Evolutionary conservation across 2,797 vertebrate species (phyloP).

Genomic region (Phyllotis vaccarum): DNA sequence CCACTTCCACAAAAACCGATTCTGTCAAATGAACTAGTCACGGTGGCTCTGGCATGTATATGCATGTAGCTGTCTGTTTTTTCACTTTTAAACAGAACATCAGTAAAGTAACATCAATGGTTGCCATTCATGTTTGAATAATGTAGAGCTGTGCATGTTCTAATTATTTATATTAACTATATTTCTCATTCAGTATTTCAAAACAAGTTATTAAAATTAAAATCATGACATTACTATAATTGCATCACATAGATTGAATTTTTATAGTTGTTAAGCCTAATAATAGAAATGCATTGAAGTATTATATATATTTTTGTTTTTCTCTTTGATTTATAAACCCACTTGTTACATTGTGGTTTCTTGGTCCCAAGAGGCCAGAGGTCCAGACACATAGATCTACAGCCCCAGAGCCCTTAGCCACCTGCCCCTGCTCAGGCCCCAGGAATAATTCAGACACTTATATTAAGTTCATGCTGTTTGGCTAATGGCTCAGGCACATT

Average conservation of each 20-base stretch:
- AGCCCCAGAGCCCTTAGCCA: no score
- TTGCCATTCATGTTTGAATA: constrained; percentile 3
- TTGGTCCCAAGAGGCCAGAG: no score
- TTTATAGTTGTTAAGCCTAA: background rate
- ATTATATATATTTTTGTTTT: background rate
- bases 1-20: background rate
- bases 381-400: no score
- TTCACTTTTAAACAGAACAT: constrained; percentile 15
- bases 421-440: no score
- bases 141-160: background rate
- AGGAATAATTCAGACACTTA: no score
- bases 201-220: constrained; percentile 49
- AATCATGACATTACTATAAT: background rate
- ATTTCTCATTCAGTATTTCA: constrained; percentile 33
- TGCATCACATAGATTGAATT: background rate
- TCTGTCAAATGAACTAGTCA: background rate
- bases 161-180: constrained; percentile 51
- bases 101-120: background rate
- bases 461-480: no score
- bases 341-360: no score
- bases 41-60: background rate
- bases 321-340: background rate
- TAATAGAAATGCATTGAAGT: background rate
- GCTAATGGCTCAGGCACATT: no score
- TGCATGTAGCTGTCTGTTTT: constrained; percentile 14